Evolutionary conservation across 2,113 vertebrate genomes (phyloP).

Genomic region (Rattus rattus): DNA sequence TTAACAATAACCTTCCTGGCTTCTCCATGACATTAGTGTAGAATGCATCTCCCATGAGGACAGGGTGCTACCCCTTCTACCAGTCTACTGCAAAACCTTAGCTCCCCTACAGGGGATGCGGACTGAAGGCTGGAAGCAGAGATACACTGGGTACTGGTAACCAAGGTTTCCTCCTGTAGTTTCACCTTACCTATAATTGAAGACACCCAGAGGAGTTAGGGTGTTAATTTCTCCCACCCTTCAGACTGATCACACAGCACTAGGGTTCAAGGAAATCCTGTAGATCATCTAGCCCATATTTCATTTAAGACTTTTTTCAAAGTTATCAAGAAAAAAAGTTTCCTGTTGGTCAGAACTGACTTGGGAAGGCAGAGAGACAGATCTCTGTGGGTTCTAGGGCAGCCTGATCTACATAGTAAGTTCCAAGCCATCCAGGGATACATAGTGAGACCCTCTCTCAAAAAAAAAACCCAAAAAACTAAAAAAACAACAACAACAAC

Average conservation of each 20-base stretch:
- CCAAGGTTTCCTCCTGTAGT: conserved; percentile 17
- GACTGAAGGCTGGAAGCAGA: background rate
- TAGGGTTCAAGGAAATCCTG: background rate
- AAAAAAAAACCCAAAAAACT: background rate
- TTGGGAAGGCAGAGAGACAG: background rate
- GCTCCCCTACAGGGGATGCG: background rate
- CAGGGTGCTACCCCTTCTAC: background rate
- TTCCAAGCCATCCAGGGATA: background rate
- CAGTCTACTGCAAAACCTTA: conserved; percentile 16
- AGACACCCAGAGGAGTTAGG: conserved; percentile 1
- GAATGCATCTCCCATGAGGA: background rate
- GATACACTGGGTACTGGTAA: background rate
- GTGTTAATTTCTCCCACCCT: conserved; percentile 16
- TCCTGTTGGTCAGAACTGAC: background rate
- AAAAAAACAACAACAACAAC: too few species aligned
- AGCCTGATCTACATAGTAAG: background rate
- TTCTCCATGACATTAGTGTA: background rate
- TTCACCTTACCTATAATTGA: background rate
- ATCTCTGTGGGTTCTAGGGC: background rate
- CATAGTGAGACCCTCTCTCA: background rate
- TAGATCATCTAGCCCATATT: background rate
- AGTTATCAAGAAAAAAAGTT: background rate
- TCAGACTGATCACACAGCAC: background rate
- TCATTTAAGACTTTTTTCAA: background rate
- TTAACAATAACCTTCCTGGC: background rate